These are phyloP conservation scores for Mustelus asterias DNA, from an alignment of 2,113 vertebrate genomes.

Conservation along the genomic window DNA sequence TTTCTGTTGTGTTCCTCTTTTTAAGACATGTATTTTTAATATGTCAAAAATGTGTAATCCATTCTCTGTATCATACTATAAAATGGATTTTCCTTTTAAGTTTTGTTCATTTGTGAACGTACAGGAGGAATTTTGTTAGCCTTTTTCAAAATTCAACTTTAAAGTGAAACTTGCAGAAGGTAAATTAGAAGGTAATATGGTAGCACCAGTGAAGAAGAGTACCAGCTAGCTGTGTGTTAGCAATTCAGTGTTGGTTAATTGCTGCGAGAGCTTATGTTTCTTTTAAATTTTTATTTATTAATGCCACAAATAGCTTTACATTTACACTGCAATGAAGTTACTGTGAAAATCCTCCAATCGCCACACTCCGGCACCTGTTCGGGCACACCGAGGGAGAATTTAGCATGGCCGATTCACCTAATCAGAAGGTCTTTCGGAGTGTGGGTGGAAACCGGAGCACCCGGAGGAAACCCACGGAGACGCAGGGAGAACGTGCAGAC, in stretches of 20 bases:
- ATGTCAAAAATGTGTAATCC: not conserved
- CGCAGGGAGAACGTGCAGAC: no score
- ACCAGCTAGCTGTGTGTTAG: not conserved
- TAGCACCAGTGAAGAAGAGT: not conserved
- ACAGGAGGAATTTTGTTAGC: not conserved
- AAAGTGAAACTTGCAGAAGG: not conserved
- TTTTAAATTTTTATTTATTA: no score
- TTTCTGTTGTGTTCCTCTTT: not conserved
- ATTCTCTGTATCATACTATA: not conserved
- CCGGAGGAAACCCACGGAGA: no score
- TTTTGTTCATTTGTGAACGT: not conserved
- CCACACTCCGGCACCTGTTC: no score
- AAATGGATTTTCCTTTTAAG: not conserved
- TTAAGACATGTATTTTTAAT: not conserved
- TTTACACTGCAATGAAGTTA: no score
- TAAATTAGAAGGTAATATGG: not conserved
- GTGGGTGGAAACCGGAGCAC: no score
- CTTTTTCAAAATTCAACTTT: not conserved
- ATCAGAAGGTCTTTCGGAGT: no score
- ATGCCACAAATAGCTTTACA: no score
- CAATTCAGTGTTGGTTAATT: not conserved
- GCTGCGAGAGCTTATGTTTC: not conserved
- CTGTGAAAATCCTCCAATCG: no score
- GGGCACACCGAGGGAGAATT: no score
- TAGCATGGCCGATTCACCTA: no score